Conservation (phyloP, 2,888 invertebrate species). For the Galerucella pusilla region DNA sequence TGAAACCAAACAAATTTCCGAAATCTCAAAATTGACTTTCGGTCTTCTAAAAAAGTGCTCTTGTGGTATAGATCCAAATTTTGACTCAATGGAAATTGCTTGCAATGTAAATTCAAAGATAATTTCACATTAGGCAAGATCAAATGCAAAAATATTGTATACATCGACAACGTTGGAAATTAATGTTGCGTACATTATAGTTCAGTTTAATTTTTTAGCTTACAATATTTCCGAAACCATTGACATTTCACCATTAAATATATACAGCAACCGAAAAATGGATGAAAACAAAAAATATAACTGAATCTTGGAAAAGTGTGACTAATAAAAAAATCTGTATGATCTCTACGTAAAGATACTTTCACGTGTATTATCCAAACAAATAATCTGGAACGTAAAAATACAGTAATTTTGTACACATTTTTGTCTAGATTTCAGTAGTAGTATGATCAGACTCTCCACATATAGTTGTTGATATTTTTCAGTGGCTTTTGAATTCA, state of each 20-base stretch:
- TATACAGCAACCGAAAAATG: constrained; percentile 18
- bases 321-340: constrained; percentile 1
- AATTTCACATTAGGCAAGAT: background rate
- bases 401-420: no score
- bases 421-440: no score
- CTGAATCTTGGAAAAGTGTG: constrained; percentile 13
- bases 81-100: no score
- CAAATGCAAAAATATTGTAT: background rate
- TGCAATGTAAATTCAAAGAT: no score
- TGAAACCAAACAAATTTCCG: no score
- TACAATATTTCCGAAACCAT: constrained; percentile 23
- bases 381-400: background rate
- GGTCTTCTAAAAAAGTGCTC: no score
- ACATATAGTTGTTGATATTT: no score
- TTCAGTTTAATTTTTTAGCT: constrained; percentile 30
- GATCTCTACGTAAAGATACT: background rate
- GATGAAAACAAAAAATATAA: constrained; percentile 14
- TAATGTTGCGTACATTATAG: constrained; percentile 22
- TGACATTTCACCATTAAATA: constrained; percentile 31
- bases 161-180: constrained; percentile 18
- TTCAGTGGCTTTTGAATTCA: no score
- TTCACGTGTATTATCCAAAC: background rate
- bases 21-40: no score
- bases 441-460: no score
- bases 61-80: no score